phyloP scores from a whole-genome alignment of 2,113 vertebrate species.

The Megalops atlanticus region DNA sequence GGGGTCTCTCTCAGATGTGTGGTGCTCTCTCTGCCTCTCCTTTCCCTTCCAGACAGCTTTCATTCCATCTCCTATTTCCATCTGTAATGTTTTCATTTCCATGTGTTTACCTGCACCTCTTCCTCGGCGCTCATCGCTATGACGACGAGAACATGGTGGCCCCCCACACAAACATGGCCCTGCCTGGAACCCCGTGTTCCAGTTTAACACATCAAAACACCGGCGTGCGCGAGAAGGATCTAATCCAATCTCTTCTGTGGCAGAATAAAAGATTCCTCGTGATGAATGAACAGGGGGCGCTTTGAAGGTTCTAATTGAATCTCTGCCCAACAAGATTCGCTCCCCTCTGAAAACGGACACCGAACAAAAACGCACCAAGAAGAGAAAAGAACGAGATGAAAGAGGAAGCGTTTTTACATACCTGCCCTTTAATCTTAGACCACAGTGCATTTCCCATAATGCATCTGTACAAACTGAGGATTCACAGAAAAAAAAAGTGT shows the following conservation, averaged over 20 bases:
- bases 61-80: neutral
- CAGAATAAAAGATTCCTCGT: neutral
- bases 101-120: neutral
- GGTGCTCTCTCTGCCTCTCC: no score
- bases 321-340: neutral
- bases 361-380: neutral
- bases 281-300: neutral
- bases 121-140: neutral
- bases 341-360: neutral
- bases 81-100: neutral
- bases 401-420: neutral
- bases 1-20: no score
- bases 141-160: neutral
- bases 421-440: neutral
- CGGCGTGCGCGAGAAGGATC: no score
- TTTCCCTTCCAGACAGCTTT: neutral
- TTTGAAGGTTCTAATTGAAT: neutral
- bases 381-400: neutral
- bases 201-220: neutral
- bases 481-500: neutral
- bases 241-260: neutral
- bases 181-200: neutral
- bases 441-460: neutral
- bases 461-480: neutral
- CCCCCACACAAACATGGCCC: neutral